These are phyloP conservation scores for Ennomos quercinarius DNA, from an alignment of 2,888 invertebrate genomes.

Conservation along the genomic window DNA sequence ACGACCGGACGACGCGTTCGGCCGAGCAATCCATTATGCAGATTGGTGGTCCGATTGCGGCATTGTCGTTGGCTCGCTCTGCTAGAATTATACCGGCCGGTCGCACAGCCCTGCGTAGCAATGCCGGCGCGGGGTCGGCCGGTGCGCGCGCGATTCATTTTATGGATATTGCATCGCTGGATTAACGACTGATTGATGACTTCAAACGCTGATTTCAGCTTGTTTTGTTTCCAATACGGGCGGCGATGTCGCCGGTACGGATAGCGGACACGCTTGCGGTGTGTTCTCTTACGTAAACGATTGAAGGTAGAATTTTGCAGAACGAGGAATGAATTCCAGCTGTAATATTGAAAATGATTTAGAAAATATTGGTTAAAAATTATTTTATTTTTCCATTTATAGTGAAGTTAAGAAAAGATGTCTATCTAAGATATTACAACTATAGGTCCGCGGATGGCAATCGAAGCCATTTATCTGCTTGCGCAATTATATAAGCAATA, in stretches of 20 bases:
- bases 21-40: conserved; percentile 84
- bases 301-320: too few relatives aligned
- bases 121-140: conserved; percentile 18
- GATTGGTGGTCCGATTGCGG: conserved; percentile 83
- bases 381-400: too few relatives aligned
- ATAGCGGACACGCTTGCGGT: conserved; percentile 1
- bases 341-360: too few relatives aligned
- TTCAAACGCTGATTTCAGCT: conserved; percentile 59
- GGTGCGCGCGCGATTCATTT: conserved; percentile 57
- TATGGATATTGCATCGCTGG: conserved; percentile 74
- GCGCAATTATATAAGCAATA: too few relatives aligned
- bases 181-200: conserved; percentile 80
- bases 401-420: too few relatives aligned
- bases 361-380: too few relatives aligned
- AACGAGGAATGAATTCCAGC: too few relatives aligned
- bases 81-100: conserved; percentile 67
- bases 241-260: conserved; percentile 29
- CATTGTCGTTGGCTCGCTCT: conserved; percentile 77
- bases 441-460: too few relatives aligned
- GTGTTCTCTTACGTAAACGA: conserved; percentile 10
- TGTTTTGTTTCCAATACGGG: conserved; percentile 50
- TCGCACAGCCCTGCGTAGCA: conserved; percentile 8
- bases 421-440: too few relatives aligned
- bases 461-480: too few relatives aligned
- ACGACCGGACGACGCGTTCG: conserved; percentile 77